These are phyloP conservation scores for Drosophila serrata DNA, from an alignment of 1,140 invertebrate species.

Conservation along the genomic window DNA sequence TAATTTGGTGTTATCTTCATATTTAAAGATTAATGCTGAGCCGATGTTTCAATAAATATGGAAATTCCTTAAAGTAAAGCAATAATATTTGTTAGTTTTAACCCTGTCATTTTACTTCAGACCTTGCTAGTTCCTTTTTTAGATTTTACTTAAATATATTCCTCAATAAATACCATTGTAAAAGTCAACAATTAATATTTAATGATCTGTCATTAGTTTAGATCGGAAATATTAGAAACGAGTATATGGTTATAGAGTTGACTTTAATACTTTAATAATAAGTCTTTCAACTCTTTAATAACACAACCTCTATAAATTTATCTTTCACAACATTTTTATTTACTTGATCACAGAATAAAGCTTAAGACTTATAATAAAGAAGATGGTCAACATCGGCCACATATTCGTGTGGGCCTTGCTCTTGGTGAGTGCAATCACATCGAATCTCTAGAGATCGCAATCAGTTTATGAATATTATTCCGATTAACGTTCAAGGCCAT, in stretches of 20 bases:
- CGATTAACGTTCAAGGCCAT: slow-evolving; percentile 58
- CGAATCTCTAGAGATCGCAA: slow-evolving; percentile 15
- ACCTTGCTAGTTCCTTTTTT: neutral
- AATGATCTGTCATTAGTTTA: neutral
- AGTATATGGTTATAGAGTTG: neutral
- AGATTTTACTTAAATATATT: neutral
- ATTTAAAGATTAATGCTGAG: neutral
- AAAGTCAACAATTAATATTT: neutral
- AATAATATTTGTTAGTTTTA: neutral
- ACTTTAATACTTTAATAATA: neutral
- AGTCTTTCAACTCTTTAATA: too few species aligned
- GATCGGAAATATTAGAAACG: neutral
- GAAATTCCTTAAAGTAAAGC: neutral
- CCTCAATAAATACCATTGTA: neutral
- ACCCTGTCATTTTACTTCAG: neutral
- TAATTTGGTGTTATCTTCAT: neutral
- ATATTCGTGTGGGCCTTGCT: slow-evolving; percentile 69
- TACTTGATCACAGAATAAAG: slow-evolving; percentile 39
- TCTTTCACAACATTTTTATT: neutral
- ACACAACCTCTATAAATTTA: neutral
- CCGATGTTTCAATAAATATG: neutral
- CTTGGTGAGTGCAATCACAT: slow-evolving; percentile 53
- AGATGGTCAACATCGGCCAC: slow-evolving; percentile 74
- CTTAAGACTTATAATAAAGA: slow-evolving; percentile 44
- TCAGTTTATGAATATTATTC: slow-evolving; percentile 21